These are phyloP conservation scores for Hippoglossus stenolepis DNA, from an alignment of 2,113 vertebrate genomes.

Conservation along the genomic window DNA sequence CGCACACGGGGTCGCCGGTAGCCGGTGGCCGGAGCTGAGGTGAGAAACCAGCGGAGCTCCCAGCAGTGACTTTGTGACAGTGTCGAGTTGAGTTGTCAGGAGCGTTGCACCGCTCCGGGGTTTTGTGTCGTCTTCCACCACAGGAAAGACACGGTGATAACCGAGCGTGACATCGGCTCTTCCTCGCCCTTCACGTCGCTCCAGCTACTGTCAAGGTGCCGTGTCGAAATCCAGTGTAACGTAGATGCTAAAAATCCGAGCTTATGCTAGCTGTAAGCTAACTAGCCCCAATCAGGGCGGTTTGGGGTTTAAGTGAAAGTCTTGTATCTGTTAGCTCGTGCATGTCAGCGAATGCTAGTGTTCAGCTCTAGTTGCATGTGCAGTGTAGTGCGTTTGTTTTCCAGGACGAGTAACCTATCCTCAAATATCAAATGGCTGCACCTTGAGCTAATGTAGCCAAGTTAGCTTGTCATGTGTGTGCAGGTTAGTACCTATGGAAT, in stretches of 20 bases:
- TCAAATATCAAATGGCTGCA: slow-evolving; percentile 40
- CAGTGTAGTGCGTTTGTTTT: background rate
- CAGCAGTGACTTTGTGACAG: slow-evolving; percentile 70
- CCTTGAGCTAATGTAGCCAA: slow-evolving; percentile 70
- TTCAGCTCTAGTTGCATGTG: background rate
- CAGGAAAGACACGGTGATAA: slow-evolving; percentile 15
- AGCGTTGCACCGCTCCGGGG: slow-evolving; percentile 15
- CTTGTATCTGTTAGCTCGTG: slow-evolving; percentile 12
- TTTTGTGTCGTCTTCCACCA: slow-evolving; percentile 46
- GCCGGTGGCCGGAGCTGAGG: slow-evolving; percentile 30
- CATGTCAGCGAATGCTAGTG: background rate
- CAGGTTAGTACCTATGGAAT: slow-evolving; percentile 62
- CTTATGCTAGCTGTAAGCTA: slow-evolving; percentile 69
- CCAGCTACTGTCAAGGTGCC: slow-evolving; percentile 33
- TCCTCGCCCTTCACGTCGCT: background rate
- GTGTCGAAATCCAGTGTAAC: slow-evolving; percentile 23
- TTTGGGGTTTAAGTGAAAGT: slow-evolving; percentile 75
- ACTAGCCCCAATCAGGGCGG: slow-evolving; percentile 73
- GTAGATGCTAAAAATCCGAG: slow-evolving; percentile 57
- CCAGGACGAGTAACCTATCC: background rate
- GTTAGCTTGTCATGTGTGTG: slow-evolving; percentile 75
- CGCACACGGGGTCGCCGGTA: slow-evolving; percentile 7
- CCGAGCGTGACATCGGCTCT: slow-evolving; percentile 23
- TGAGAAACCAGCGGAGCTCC: slow-evolving; percentile 26
- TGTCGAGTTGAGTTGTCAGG: slow-evolving; percentile 61